phyloP scores from a whole-genome alignment of 2,888 invertebrate genomes.

The Dorcus hopei region DNA sequence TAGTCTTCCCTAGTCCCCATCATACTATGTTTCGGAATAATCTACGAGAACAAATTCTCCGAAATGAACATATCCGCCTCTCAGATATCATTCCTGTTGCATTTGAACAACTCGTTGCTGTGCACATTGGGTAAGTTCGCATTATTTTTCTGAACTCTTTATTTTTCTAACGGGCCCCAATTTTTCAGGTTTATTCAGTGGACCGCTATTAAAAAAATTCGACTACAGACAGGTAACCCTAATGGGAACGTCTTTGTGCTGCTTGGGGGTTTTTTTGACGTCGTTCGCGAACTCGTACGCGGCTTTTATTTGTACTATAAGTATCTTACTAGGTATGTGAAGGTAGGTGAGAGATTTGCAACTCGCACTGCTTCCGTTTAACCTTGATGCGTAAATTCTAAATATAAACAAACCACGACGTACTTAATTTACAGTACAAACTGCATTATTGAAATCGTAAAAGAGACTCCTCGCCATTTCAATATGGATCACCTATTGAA shows the following conservation, averaged over 20 bases:
- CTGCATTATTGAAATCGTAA: no score
- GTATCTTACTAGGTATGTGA: conserved; percentile 39
- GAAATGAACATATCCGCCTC: conserved; percentile 43
- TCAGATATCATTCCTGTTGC: conserved; percentile 47
- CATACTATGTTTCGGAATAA: conserved; percentile 49
- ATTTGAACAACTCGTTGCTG: conserved; percentile 47
- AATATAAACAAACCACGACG: no score
- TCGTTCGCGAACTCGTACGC: conserved; percentile 46
- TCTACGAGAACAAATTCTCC: conserved; percentile 45
- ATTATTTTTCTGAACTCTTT: not conserved
- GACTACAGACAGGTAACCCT: conserved; percentile 47
- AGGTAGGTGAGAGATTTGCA: conserved; percentile 4
- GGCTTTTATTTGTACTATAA: conserved; percentile 46
- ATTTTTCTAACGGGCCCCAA: not conserved
- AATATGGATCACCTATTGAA: no score
- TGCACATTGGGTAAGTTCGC: conserved; percentile 44
- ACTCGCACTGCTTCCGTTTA: no score
- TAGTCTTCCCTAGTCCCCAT: conserved; percentile 46
- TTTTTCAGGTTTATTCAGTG: conserved; percentile 46
- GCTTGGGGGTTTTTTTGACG: conserved; percentile 46
- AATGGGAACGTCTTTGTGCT: conserved; percentile 45
- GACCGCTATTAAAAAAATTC: conserved; percentile 48
- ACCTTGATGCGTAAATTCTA: no score
- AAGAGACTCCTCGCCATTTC: no score
- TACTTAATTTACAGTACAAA: no score